A percentile compares a stretch with the other conserved stretches of the same genome.
Evolutionary conservation across 2,797 vertebrate species (phyloP).

Genomic region (Eulemur rubriventer): DNA sequence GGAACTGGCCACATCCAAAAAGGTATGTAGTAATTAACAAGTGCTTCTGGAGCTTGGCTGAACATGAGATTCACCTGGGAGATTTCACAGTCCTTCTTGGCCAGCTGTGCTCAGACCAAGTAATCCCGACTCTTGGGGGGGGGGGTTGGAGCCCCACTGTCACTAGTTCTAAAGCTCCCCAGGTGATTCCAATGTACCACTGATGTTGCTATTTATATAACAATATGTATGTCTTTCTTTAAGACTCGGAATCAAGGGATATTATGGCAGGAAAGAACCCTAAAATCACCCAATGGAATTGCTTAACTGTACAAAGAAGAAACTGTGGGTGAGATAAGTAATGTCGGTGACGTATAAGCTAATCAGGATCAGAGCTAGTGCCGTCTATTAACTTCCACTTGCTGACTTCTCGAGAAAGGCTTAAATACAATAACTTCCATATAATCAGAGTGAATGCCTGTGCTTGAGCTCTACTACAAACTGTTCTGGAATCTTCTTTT

Average conservation of each 20-base stretch:
- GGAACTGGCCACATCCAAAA: neutral
- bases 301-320: neutral
- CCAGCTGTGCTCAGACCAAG: neutral
- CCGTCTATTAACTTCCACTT: neutral
- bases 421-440: neutral
- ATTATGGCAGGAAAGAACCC: conserved; percentile 23
- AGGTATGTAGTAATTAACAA: neutral
- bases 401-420: neutral
- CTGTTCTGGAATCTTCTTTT: conserved; percentile 58
- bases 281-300: conserved; percentile 10
- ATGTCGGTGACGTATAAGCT: neutral
- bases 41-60: neutral
- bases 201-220: neutral
- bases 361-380: neutral
- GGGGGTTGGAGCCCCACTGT: neutral
- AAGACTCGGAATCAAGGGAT: conserved; percentile 6
- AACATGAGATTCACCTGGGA: neutral
- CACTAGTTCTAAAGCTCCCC: neutral
- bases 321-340: neutral
- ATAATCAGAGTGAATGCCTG: neutral
- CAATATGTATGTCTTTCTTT: neutral
- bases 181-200: neutral
- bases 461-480: neutral
- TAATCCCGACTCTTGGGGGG: neutral
- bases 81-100: neutral